These are phyloP conservation scores for Eucriotettix oculatus DNA, from an alignment of 2,888 invertebrate species.

Conservation along the genomic window DNA sequence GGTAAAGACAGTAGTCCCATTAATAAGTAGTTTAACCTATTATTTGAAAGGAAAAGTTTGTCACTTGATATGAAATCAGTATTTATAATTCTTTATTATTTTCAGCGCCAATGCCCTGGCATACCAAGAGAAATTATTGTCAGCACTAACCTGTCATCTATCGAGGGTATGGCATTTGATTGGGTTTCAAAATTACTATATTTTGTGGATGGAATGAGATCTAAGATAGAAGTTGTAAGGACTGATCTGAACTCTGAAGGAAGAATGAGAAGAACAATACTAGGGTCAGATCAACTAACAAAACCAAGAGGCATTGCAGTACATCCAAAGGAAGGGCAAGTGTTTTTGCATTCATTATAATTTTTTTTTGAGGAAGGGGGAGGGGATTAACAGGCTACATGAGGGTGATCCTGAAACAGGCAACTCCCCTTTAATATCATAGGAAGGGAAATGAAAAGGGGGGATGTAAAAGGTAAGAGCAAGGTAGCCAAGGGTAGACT, in stretches of 20 bases:
- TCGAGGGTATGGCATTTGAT: constrained; percentile 80
- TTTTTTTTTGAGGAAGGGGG: too few relatives aligned
- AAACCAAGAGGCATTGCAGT: constrained; percentile 70
- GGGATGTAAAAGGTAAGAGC: too few relatives aligned
- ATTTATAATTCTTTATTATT: too few relatives aligned
- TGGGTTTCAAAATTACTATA: constrained; percentile 77
- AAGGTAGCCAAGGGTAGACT: too few relatives aligned
- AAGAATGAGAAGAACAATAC: constrained; percentile 58
- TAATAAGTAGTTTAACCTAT: too few relatives aligned
- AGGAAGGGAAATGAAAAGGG: too few relatives aligned
- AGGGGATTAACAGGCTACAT: too few relatives aligned
- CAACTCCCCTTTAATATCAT: too few relatives aligned
- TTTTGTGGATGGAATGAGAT: constrained; percentile 67
- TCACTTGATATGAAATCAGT: neutral
- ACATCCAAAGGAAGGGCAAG: constrained; percentile 57
- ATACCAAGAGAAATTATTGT: constrained; percentile 51
- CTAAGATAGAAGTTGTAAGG: constrained; percentile 66
- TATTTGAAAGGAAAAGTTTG: too few relatives aligned
- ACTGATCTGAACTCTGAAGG: constrained; percentile 44
- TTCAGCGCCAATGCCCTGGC: constrained; percentile 48
- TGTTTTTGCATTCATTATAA: neutral
- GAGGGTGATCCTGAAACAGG: too few relatives aligned
- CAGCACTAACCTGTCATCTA: constrained; percentile 54
- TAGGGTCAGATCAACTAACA: constrained; percentile 44
- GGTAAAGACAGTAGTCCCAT: too few relatives aligned